phyloP scores from a whole-genome alignment of 2,797 vertebrate species.

The Leuciscus waleckii region DNA sequence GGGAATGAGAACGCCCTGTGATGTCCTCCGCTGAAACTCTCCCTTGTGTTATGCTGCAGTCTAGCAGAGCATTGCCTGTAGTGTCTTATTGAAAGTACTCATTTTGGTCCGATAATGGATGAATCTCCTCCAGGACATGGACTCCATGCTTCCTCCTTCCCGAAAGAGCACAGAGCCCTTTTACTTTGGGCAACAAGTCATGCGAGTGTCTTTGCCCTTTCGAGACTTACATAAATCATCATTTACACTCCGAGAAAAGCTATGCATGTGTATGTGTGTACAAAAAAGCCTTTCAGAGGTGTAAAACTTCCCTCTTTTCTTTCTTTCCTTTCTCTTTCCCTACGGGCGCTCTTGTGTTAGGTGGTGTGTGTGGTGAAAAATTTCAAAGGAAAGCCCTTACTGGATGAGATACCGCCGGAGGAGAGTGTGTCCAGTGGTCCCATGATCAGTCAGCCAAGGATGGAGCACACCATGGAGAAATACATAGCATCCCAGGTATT shows the following conservation, averaged over 20 bases:
- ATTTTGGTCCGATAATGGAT: slow-evolving; percentile 53
- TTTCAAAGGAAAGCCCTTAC: slow-evolving; percentile 85
- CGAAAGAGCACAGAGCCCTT: slow-evolving; percentile 46
- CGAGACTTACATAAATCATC: slow-evolving; percentile 55
- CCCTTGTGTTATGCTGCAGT: slow-evolving; percentile 2
- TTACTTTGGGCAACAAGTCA: slow-evolving; percentile 57
- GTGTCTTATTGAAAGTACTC: slow-evolving; percentile 40
- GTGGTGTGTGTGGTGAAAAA: slow-evolving; percentile 92
- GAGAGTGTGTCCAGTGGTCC: slow-evolving; percentile 80
- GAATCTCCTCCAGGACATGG: slow-evolving; percentile 51
- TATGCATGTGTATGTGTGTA: slow-evolving; percentile 38
- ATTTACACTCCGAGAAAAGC: slow-evolving; percentile 33
- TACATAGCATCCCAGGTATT: slow-evolving; percentile 76
- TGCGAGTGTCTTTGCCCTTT: slow-evolving; percentile 48
- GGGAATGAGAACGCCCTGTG: slow-evolving; percentile 28
- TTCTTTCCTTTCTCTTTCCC: slow-evolving; percentile 16
- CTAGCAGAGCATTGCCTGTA: slow-evolving; percentile 29
- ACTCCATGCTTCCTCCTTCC: slow-evolving; percentile 31
- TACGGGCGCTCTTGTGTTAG: slow-evolving; percentile 66
- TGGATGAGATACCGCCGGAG: slow-evolving; percentile 79
- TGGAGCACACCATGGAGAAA: slow-evolving; percentile 85
- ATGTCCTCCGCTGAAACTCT: slow-evolving; percentile 37
- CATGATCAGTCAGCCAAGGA: slow-evolving; percentile 81
- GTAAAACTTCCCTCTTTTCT: slow-evolving; percentile 30
- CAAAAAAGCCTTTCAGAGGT: slow-evolving; percentile 48